Base-by-base conservation (phyloP, 2,797 vertebrate genomes). In the Hoplostethus mediterraneus region DNA sequence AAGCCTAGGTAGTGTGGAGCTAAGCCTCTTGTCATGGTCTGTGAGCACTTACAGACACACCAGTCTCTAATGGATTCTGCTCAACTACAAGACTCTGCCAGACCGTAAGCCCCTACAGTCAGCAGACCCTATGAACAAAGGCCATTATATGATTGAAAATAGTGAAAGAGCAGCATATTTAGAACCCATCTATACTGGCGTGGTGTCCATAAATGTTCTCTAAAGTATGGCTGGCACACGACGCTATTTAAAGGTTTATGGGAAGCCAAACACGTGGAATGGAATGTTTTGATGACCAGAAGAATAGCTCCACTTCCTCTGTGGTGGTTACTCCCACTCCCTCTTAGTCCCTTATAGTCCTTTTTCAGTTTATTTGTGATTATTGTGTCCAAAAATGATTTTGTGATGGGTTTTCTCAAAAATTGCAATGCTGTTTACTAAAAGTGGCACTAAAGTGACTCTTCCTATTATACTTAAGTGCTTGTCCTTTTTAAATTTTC, bases 21-120 rank as follows among this genome's bases (percentile, higher is more conserved):
- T 79, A 80, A 85, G 78, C 83, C 73, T 79, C 81, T 72, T 87
- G 88, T 91, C 87, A 90, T 66, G 84, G 88, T 82, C 79, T 62
- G 73, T 79, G 81, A 88, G 68, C 71, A 73, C 71, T 87, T 67
- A 73, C 74, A 85, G 83, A 82, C 86, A 85, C 79, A 87, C 77
- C 9, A 36, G 74, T 75, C 80, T 81, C 72, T 77, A 79, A 87
- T 82, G 83, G 75, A 72, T 79, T 86, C 75, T 57, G 59, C 79
- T 80, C 68, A 56, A 77, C 76, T 72, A 72, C 56, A 48, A 71
- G 80, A 74, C 72, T 69, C 62, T 71, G 75, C 72, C 85, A 80
- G 70, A 84, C 70, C 73, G 68, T 69, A 63, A 33, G 67, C 63
- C 36, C 40, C 63, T 44, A 44, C 63, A 47, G 64, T 53, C 48